Percentiles rank a stretch among this genome's conserved stretches.
These are phyloP conservation scores for Phocides pigmalion DNA, from an alignment of 1,140 invertebrate species.

Conservation along the genomic window DNA sequence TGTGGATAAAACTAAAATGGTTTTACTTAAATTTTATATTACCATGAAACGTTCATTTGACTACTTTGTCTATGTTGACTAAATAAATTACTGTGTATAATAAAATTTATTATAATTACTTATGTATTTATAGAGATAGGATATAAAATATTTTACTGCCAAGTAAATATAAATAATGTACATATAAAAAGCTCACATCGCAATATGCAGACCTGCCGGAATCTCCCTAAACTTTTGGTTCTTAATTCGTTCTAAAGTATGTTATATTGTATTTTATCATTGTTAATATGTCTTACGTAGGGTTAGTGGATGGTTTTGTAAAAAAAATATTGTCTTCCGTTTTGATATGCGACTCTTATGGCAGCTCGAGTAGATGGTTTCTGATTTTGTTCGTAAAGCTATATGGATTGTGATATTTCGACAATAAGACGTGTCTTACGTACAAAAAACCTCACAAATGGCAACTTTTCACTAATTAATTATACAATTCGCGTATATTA, in stretches of 20 bases:
- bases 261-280: conserved; percentile 55
- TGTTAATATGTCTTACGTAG: conserved; percentile 48
- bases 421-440: conserved; percentile 59
- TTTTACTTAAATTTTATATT: too few species aligned
- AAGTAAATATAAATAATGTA: neutral
- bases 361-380: conserved; percentile 42
- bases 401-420: conserved; percentile 65
- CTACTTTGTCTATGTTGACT: too few species aligned
- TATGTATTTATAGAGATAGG: too few species aligned
- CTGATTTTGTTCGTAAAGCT: conserved; percentile 20
- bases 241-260: conserved; percentile 27
- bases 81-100: too few species aligned
- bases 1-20: too few species aligned
- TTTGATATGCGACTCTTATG: conserved; percentile 51
- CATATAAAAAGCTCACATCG: conserved; percentile 9
- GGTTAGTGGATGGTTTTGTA: conserved; percentile 37
- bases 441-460: conserved; percentile 38
- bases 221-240: conserved; percentile 40
- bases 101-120: too few species aligned
- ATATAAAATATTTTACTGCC: too few species aligned
- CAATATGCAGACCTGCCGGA: conserved; percentile 33
- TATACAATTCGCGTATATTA: conserved; percentile 24
- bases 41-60: too few species aligned
- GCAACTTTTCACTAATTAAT: conserved; percentile 17
- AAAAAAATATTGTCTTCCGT: conserved; percentile 65